Percentiles rank a stretch among this genome's conserved stretches.
These are phyloP conservation scores for Lepidocyrtoides sp. DNA, from an alignment of 2,888 invertebrate genomes.

Conservation along the genomic window DNA sequence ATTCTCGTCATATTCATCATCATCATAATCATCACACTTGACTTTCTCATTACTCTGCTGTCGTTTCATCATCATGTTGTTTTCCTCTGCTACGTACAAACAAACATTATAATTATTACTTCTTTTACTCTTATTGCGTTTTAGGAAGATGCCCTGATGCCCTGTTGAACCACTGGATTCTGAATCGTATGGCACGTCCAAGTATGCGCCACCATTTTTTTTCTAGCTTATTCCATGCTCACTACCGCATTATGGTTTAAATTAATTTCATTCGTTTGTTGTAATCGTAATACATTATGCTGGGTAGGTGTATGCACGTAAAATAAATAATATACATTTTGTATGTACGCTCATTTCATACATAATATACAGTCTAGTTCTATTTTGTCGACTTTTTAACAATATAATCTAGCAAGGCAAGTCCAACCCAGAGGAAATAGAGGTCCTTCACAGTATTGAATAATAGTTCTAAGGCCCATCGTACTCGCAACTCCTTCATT, in stretches of 20 bases:
- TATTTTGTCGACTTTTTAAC: conserved; percentile 76
- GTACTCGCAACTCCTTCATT: conserved; percentile 77
- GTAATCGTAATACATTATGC: neutral
- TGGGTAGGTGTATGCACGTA: neutral
- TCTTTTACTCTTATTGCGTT: conserved; percentile 13
- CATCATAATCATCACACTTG: conserved; percentile 30
- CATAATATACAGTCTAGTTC: neutral
- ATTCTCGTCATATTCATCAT: neutral
- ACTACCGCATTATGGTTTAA: conserved; percentile 13
- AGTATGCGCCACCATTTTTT: conserved; percentile 15
- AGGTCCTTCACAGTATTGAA: conserved; percentile 81
- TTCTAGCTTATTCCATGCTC: conserved; percentile 45
- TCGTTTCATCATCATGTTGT: neutral
- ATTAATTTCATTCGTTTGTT: conserved; percentile 34
- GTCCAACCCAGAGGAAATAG: conserved; percentile 81
- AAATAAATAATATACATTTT: neutral
- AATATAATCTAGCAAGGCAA: conserved; percentile 80
- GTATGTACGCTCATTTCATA: neutral
- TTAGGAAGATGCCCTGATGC: too few species aligned
- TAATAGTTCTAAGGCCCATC: conserved; percentile 81
- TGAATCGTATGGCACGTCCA: neutral
- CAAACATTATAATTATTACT: conserved; percentile 39
- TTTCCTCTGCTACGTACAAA: conserved; percentile 4
- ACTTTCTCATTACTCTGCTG: conserved; percentile 24
- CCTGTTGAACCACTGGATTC: conserved; percentile 58